phyloP scores from a whole-genome alignment of 2,797 vertebrate genomes.

The Urophycis tenuis region DNA sequence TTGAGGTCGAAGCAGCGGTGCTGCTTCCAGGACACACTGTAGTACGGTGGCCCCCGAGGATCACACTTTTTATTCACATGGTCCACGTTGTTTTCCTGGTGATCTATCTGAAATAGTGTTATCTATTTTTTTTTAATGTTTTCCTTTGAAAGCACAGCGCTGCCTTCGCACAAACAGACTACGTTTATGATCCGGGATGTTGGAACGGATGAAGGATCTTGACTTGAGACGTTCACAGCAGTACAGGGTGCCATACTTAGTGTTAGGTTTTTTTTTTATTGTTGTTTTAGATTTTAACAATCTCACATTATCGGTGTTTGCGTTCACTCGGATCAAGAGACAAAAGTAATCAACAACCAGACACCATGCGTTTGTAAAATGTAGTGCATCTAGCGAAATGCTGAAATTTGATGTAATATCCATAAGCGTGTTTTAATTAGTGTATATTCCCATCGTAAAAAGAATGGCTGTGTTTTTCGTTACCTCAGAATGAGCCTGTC shows the following conservation, averaged over 20 bases:
- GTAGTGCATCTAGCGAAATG: too few relatives aligned
- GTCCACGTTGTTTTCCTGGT: slow-evolving; percentile 15
- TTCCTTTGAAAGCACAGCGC: background rate
- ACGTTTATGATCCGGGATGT: background rate
- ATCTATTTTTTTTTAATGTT: slow-evolving; percentile 19
- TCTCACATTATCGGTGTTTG: background rate
- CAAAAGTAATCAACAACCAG: background rate
- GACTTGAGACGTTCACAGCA: background rate
- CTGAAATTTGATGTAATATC: too few relatives aligned
- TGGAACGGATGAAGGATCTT: background rate
- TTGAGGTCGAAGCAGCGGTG: background rate
- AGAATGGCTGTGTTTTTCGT: too few relatives aligned
- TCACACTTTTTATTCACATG: slow-evolving; percentile 12
- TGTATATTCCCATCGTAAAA: too few relatives aligned
- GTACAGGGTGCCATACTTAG: background rate
- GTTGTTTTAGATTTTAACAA: background rate
- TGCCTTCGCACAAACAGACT: background rate
- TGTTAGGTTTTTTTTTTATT: background rate
- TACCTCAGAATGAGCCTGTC: too few relatives aligned
- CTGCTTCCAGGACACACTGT: background rate
- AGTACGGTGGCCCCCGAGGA: background rate
- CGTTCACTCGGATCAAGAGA: background rate
- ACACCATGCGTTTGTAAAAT: background rate
- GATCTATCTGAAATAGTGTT: slow-evolving; percentile 29
- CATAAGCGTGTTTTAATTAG: too few relatives aligned